Percentiles rank a stretch among this genome's conserved stretches.
phyloP scores from a whole-genome alignment of 2,888 invertebrate genomes.

The Mantis religiosa region DNA sequence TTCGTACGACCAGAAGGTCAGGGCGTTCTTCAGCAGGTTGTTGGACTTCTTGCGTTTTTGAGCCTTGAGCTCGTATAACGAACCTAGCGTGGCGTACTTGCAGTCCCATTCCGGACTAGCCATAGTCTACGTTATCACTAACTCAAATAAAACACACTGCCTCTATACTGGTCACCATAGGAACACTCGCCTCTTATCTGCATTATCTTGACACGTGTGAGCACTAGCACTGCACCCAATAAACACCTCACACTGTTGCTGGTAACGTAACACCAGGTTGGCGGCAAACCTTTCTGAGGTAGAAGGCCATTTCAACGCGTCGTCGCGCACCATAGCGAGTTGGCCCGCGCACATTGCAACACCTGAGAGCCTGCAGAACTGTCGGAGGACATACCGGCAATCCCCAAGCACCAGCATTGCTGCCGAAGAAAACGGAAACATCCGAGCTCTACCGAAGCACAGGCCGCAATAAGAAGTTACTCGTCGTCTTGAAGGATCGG shows the following conservation, averaged over 20 bases:
- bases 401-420: conserved; percentile 11
- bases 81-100: conserved; percentile 26
- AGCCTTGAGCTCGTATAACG: conserved; percentile 29
- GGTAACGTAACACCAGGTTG: neutral
- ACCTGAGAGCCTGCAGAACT: neutral
- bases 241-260: neutral
- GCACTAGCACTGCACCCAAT: neutral
- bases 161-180: neutral
- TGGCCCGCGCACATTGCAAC: neutral
- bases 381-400: neutral
- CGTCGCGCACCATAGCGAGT: neutral
- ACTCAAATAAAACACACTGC: neutral
- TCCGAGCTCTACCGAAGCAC: conserved; percentile 1
- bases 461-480: conserved; percentile 5
- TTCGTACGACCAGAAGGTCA: conserved; percentile 28
- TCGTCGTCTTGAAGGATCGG: neutral
- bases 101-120: conserved; percentile 8
- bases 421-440: conserved; percentile 11
- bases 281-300: neutral
- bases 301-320: neutral
- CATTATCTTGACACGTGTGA: neutral
- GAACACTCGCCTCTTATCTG: neutral
- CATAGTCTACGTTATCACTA: neutral
- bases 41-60: conserved; percentile 16
- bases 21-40: conserved; percentile 21